Evolutionary conservation across 2,888 invertebrate species (phyloP).

Genomic region (Pollenia amentaria): DNA sequence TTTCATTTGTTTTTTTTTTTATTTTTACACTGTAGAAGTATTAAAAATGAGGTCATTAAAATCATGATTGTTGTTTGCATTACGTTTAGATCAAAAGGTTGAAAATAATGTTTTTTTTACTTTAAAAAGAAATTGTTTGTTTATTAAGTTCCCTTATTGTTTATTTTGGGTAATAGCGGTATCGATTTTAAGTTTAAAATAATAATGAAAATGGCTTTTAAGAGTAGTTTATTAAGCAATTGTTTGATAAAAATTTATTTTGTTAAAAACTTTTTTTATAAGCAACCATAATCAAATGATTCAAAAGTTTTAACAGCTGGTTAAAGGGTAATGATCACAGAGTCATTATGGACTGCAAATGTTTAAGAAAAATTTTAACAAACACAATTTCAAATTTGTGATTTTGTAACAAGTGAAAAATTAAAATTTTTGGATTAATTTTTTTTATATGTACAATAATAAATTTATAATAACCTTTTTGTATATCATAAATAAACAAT

Average conservation of each 20-base stretch:
- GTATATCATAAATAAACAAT: too few relatives aligned
- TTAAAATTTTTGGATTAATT: too few relatives aligned
- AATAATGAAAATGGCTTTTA: constrained; percentile 2
- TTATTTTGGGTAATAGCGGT: background rate
- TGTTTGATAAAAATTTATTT: background rate
- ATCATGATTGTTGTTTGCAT: constrained; percentile 27
- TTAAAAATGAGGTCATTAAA: constrained; percentile 34
- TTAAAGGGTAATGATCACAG: constrained; percentile 26
- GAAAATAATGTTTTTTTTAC: background rate
- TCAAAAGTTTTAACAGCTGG: background rate
- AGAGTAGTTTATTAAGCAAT: constrained; percentile 20
- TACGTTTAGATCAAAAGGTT: constrained; percentile 27
- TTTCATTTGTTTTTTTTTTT: background rate
- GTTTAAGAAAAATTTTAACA: too few relatives aligned
- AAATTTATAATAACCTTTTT: too few relatives aligned
- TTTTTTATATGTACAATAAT: too few relatives aligned
- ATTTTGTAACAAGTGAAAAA: too few relatives aligned
- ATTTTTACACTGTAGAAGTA: too few relatives aligned
- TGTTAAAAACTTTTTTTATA: too few relatives aligned
- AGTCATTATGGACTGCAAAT: background rate
- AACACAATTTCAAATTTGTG: too few relatives aligned
- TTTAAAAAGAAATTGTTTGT: constrained; percentile 13
- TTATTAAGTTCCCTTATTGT: constrained; percentile 16
- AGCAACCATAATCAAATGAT: constrained; percentile 27
- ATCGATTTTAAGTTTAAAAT: constrained; percentile 1